A percentile compares a stretch with the other conserved stretches of the same genome.
Conservation (phyloP, 1,140 invertebrate species). For the Lasioglossum baleicum region DNA sequence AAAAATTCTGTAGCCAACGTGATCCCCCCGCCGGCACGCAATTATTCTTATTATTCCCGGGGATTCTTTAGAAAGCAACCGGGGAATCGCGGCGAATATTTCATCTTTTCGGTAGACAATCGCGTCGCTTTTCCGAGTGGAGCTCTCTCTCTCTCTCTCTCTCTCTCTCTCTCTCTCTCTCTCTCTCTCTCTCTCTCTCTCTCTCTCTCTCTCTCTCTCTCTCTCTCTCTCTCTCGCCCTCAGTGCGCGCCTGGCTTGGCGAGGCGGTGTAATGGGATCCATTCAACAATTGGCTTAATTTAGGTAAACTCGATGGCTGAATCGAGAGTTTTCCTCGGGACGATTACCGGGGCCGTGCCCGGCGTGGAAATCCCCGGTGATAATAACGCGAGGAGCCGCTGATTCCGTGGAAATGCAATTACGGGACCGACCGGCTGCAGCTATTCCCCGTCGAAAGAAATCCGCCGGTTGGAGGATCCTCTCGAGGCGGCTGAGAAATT, state of each 20-base stretch:
- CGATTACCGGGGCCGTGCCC: constrained; percentile 42
- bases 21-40: too few species aligned
- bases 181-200: background rate
- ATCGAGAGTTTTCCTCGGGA: constrained; percentile 44
- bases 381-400: constrained; percentile 50
- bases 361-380: constrained; percentile 51
- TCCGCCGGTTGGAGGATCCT: constrained; percentile 36
- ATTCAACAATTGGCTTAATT: constrained; percentile 58
- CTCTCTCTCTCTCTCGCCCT: background rate
- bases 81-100: too few species aligned
- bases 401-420: constrained; percentile 64
- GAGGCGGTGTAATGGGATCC: constrained; percentile 19
- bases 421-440: constrained; percentile 44
- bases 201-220: too few species aligned
- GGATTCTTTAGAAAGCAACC: background rate
- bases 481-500: constrained; percentile 50
- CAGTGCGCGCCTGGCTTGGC: too few species aligned
- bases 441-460: constrained; percentile 54
- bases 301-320: constrained; percentile 33
- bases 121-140: background rate
- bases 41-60: constrained; percentile 2
- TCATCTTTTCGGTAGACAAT: constrained; percentile 2
- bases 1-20: too few species aligned
- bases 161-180: too few species aligned
- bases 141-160: background rate